Percentiles rank a stretch among this genome's conserved stretches.
These are phyloP conservation scores for Morone saxatilis DNA, from an alignment of 2,113 vertebrate genomes.

Conservation along the genomic window DNA sequence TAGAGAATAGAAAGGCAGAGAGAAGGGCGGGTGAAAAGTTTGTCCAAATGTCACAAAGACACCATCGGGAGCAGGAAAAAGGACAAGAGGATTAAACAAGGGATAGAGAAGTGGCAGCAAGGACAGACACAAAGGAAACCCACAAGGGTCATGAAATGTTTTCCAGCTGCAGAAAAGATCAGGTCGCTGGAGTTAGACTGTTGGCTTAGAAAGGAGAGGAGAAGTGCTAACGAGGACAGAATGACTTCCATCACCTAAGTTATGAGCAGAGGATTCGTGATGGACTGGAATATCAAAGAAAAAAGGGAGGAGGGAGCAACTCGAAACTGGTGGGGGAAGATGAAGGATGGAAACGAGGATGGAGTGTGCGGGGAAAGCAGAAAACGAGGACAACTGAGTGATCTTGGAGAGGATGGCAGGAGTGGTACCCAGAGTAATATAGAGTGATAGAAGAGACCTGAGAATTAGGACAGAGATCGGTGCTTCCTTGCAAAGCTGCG, in stretches of 20 bases:
- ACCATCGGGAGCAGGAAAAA: not conserved
- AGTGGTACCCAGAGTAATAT: slow-evolving; percentile 15
- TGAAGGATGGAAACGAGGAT: slow-evolving; percentile 17
- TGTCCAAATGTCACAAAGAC: slow-evolving; percentile 51
- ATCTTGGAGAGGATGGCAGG: slow-evolving; percentile 12
- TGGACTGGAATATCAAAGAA: slow-evolving; percentile 20
- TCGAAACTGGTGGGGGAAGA: slow-evolving; percentile 10
- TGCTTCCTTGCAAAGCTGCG: slow-evolving; percentile 10
- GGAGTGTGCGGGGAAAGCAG: slow-evolving; percentile 4
- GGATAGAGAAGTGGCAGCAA: slow-evolving; percentile 12
- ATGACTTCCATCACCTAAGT: slow-evolving; percentile 26
- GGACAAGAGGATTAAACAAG: slow-evolving; percentile 7
- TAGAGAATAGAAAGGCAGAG: slow-evolving; percentile 25
- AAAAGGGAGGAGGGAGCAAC: not conserved
- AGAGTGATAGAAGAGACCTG: slow-evolving; percentile 1
- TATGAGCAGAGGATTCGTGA: slow-evolving; percentile 1
- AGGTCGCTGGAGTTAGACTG: not conserved
- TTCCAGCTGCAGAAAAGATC: slow-evolving; percentile 31
- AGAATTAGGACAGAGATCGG: slow-evolving; percentile 31
- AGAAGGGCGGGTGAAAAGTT: slow-evolving; percentile 30
- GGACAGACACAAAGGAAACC: not conserved
- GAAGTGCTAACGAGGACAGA: slow-evolving; percentile 24
- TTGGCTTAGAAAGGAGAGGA: slow-evolving; percentile 15
- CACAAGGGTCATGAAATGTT: slow-evolving; percentile 27
- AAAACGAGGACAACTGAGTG: slow-evolving; percentile 38